Base-by-base conservation (phyloP, 2,113 vertebrate genomes). In the Psittacula cyanocephala region DNA sequence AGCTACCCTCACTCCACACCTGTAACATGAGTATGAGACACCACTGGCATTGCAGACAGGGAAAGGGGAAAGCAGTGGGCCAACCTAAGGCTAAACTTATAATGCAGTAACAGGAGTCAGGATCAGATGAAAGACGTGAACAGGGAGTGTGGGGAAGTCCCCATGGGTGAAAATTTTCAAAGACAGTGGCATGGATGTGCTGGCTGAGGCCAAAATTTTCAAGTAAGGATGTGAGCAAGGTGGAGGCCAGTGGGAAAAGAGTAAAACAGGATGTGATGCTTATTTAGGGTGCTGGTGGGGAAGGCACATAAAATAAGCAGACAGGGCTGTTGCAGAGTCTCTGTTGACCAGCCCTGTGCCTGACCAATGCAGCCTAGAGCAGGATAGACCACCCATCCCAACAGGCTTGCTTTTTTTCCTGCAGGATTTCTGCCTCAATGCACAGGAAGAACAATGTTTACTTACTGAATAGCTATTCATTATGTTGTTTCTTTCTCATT, bases 11-110 rank as follows among this genome's bases (percentile, higher is more conserved):
- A 0, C 20, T 53, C 27, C 16, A 27, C 69, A 6, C 22, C 3
- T 37, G 16, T 13, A 24, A 4, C 25, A 16, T 0, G 1, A 37
- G 68, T 0, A 8, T n/a, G 47, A 63, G 57, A 41, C 62, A 35
- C 43, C 29, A 76, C 76, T 29, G 62, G 17, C 52, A 2, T 4
- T 37, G 44, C 69, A 35, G 35, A 3, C 2, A 6, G 50, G 46
- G 17, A 52, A 55, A n/a, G 27, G 59, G 24, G 17, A 52, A 74
- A 43, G 75, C 10, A 71, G 31, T 4, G 57, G 10, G 20, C 37
- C 47, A 53, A 12, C 6, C 25, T 27, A 53, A 41, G 68, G 52
- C 52, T 64, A 17, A 93, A 71, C 17, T 3, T 44, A 53, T n/a
- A 59, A n/a, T 28, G 57, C 24, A 63, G 28, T 60, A 64, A 59